Base-by-base conservation (phyloP, 1,140 invertebrate species). In the Zaprionus capensis region DNA sequence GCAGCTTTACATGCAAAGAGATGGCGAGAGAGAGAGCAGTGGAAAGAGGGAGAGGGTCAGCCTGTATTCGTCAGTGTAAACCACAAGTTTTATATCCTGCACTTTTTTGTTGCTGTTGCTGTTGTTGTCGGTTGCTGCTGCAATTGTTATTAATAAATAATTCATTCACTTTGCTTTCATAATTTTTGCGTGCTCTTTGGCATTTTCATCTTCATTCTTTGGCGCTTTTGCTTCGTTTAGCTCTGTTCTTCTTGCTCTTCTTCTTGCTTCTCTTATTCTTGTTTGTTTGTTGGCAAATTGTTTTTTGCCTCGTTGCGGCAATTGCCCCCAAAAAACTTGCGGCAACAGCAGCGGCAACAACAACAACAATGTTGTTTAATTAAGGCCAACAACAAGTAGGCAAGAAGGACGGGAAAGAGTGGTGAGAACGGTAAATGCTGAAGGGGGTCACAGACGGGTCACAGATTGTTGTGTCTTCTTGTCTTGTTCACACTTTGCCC, bases 141-240 rank as follows among this genome's bases (percentile, higher is more conserved):
- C 64, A 44, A 64, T 76, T 68, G 59, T 63, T 76, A 66, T 76
- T 76, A 71, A 76, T 74, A 71, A 76, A 76, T 75, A 71, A 63
- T 75, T 71, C 67, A 71, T 64, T 58, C 53, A 70, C 15, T 51
- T 53, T 44, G 41, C 11, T 36, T 62, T 53, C n/a, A 17, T 58
- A 51, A 12, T 31, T 51, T 53, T 67, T 59, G 66, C 51, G 22
- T 68, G 55, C 36, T 56, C n/a, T 58, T 57, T 59, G 46, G 26
- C 38, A 65, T 57, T 71, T 75, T 68, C 57, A 55, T 68, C 14
- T 20, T 51, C 46, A 51, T 56, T 36, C 20, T 31, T 44, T 38
- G 31, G 46, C 17, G n/a, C 7, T 7, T 49, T 17, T 49, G 38
- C 38, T 53, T 64, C 14, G 17, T 34, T 51, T 11, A 51, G 17